Percentiles rank a stretch among this genome's conserved stretches.
Conservation (phyloP, 1,140 invertebrate species). For the Cecropterus lyciades region DNA sequence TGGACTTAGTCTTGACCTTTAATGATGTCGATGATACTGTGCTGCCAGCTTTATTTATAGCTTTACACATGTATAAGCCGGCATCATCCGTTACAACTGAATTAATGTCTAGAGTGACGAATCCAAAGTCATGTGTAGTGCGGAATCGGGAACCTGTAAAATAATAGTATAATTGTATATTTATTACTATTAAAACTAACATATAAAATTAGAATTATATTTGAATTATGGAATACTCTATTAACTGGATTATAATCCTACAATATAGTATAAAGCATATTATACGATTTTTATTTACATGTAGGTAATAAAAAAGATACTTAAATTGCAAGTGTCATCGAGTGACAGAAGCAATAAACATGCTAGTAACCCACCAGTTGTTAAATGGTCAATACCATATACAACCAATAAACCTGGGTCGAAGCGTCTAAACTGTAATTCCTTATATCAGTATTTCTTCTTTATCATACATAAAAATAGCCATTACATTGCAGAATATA, state of each 20-base stretch:
- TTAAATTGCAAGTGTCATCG: too few relatives aligned
- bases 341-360: too few relatives aligned
- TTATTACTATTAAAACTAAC: conserved; percentile 28
- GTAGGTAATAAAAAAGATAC: too few relatives aligned
- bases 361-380: too few relatives aligned
- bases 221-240: background rate
- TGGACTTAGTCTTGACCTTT: conserved; percentile 92
- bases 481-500: too few relatives aligned
- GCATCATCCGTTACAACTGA: conserved; percentile 95
- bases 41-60: conserved; percentile 95
- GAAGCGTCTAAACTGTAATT: background rate
- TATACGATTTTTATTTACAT: too few relatives aligned
- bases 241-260: too few relatives aligned
- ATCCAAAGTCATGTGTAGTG: conserved; percentile 96
- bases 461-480: too few relatives aligned
- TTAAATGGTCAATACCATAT: too few relatives aligned
- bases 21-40: conserved; percentile 95
- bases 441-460: background rate
- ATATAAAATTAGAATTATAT: conserved; percentile 37
- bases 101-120: conserved; percentile 95
- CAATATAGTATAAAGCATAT: too few relatives aligned
- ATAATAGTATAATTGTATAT: conserved; percentile 38
- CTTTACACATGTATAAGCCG: conserved; percentile 96
- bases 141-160: conserved; percentile 92
- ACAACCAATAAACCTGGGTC: background rate